phyloP scores from a whole-genome alignment of 2,888 invertebrate species.

The Diloba caeruleocephala region DNA sequence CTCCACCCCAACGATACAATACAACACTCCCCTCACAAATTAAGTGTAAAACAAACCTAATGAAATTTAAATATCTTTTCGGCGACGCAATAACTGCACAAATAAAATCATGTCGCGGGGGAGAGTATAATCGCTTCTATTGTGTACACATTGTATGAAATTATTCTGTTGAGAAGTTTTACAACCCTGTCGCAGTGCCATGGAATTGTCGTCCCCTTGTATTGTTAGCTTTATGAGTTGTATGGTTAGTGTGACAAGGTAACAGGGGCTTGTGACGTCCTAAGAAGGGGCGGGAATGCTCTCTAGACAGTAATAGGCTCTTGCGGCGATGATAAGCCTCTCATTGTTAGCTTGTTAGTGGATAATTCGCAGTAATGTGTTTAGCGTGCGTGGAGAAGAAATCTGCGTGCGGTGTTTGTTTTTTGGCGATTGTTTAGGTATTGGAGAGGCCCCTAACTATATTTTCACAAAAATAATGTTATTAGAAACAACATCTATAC shows the following conservation, averaged over 20 bases:
- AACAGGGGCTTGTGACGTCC: conserved; percentile 66
- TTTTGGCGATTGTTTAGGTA: conserved; percentile 21
- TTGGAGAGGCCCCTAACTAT: no score
- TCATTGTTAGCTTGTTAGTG: conserved; percentile 86
- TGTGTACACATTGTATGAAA: conserved; percentile 82
- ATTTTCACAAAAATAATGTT: no score
- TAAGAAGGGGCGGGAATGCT: conserved; percentile 82
- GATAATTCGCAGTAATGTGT: conserved; percentile 80
- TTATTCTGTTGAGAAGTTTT: conserved; percentile 69
- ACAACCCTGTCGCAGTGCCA: conserved; percentile 73
- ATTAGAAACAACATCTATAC: no score
- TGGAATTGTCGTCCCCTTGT: conserved; percentile 45
- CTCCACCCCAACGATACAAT: conserved; percentile 82
- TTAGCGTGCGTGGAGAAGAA: conserved; percentile 74
- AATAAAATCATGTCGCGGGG: conserved; percentile 88
- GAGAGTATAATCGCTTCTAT: conserved; percentile 85
- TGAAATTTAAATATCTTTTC: conserved; percentile 89
- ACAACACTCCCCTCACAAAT: conserved; percentile 85
- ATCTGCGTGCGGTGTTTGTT: conserved; percentile 66
- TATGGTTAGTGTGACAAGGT: conserved; percentile 74
- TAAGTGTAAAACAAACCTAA: conserved; percentile 90
- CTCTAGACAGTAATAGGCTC: conserved; percentile 84
- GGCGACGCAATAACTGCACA: conserved; percentile 87
- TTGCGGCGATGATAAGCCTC: conserved; percentile 84
- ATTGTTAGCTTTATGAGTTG: conserved; percentile 37